Base-by-base conservation (phyloP, 2,797 vertebrate species). In the Periparus ater region DNA sequence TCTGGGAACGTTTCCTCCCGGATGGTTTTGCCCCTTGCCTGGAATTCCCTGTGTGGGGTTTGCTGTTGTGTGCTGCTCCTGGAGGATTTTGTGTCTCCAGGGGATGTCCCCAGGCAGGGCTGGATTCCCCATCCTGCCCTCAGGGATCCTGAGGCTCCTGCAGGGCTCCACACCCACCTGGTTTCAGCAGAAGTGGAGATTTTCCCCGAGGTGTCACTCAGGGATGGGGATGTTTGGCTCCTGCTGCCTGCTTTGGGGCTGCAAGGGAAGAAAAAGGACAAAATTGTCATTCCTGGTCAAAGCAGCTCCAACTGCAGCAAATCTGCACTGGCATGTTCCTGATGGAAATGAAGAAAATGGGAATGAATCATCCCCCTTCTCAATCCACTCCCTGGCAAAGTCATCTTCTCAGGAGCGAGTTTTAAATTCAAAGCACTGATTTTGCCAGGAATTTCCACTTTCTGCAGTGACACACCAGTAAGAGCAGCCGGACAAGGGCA, bases 221-320 rank as follows among this genome's bases (percentile, higher is more conserved):
- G 48, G 63, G 72, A 20, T n/a, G 83, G 5, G 36, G 75, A 36
- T 7, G 74, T 30, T 75, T 62, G 94, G 45, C n/a, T 91, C 45
- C 45, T 60, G 16, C 30, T 85, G 40, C 48, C 82, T 57, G 42
- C 11, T n/a, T 85, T 85, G 67, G 94, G 19, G 77, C 97, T 97
- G 68, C 16, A 71, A 72, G 67, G 44, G 48, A 87, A 51, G 21
- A 30, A 17, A 88, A 76, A 67, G 61, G 9, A 51, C 44, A 57
- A 71, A 48, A 15, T 2, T 27, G 12, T 78, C 18, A 61, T 23
- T 60, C 19, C 26, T 34, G 38, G 50, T 4, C 34, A 65, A 70
- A 14, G 1, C 68, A 61, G 48, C 54, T 54, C 62, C 42, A 20
- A 0, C 23, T 68, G 72, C 66, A 78, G 78, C 70, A 38, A 58